Percentiles rank a stretch among this genome's conserved stretches.
These are phyloP conservation scores for human (Homo sapiens) DNA, from an alignment of 2,113 vertebrate genomes.

Conservation along the genomic window DNA sequence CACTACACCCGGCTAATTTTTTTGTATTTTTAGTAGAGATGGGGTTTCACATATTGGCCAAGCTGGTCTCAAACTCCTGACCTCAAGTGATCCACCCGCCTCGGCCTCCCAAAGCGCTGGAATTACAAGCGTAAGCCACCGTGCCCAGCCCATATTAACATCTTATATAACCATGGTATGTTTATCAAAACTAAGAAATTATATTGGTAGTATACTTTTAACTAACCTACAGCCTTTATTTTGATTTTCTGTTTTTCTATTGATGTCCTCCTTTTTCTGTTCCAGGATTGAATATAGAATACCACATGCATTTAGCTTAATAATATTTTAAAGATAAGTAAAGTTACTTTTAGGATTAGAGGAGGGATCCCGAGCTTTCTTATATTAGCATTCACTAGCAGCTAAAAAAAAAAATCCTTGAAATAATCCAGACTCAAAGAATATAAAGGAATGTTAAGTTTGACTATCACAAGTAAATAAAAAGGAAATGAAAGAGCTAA, in stretches of 20 bases:
- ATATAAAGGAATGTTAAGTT: slow-evolving; percentile 59
- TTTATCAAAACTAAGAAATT: not conserved
- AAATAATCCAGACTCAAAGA: slow-evolving; percentile 64
- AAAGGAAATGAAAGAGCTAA: slow-evolving; percentile 67
- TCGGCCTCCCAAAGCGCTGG: too few relatives aligned
- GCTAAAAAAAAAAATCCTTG: slow-evolving; percentile 28
- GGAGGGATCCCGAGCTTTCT: not conserved
- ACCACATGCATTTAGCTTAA: not conserved
- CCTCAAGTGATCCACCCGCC: too few relatives aligned
- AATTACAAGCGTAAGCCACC: too few relatives aligned
- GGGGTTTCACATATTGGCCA: too few relatives aligned
- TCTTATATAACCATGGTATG: not conserved
- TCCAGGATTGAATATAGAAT: not conserved
- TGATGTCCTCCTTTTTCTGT: not conserved
- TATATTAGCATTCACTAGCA: not conserved
- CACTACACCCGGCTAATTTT: too few relatives aligned
- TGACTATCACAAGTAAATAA: slow-evolving; percentile 61
- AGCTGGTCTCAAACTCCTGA: too few relatives aligned
- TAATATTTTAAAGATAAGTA: not conserved
- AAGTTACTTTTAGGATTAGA: not conserved
- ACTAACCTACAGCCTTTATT: not conserved
- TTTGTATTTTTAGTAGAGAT: too few relatives aligned
- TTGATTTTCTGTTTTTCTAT: not conserved
- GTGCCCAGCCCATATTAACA: not conserved
- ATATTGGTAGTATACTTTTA: not conserved